Percentiles rank a stretch among this genome's conserved stretches.
Evolutionary conservation across 2,888 invertebrate genomes (phyloP).

Genomic region (Neoitamus cyanurus): DNA sequence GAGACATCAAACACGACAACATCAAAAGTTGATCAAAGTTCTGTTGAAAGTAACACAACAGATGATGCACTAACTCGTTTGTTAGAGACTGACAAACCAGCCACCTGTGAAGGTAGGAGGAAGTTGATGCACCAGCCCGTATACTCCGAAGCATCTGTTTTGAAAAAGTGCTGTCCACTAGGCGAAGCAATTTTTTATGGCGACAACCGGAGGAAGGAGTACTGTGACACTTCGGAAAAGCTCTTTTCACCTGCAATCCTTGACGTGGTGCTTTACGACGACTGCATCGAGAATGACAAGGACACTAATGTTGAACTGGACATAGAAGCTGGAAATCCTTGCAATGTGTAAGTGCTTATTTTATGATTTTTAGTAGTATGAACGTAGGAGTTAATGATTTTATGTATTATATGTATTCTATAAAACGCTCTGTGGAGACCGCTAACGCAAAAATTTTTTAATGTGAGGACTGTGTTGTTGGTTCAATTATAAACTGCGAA

Average conservation of each 20-base stretch:
- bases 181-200: conserved; percentile 60
- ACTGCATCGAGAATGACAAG: conserved; percentile 63
- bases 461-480: too few species aligned
- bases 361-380: background rate
- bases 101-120: conserved; percentile 42
- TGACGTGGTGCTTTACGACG: conserved; percentile 62
- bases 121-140: conserved; percentile 57
- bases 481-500: too few species aligned
- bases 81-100: background rate
- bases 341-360: conserved; percentile 60
- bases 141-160: conserved; percentile 61
- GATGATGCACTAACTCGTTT: background rate
- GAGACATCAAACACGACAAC: background rate
- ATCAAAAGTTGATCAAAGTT: background rate
- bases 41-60: background rate
- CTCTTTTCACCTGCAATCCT: conserved; percentile 57
- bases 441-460: too few species aligned
- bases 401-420: too few species aligned
- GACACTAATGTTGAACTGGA: conserved; percentile 58
- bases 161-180: conserved; percentile 66
- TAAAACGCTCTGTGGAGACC: too few species aligned
- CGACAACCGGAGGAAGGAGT: conserved; percentile 55
- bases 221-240: conserved; percentile 45
- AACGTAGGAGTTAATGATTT: too few species aligned
- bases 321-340: conserved; percentile 62